These are phyloP conservation scores for Sisor rabdophorus DNA, from an alignment of 2,113 vertebrate species.

Conservation along the genomic window DNA sequence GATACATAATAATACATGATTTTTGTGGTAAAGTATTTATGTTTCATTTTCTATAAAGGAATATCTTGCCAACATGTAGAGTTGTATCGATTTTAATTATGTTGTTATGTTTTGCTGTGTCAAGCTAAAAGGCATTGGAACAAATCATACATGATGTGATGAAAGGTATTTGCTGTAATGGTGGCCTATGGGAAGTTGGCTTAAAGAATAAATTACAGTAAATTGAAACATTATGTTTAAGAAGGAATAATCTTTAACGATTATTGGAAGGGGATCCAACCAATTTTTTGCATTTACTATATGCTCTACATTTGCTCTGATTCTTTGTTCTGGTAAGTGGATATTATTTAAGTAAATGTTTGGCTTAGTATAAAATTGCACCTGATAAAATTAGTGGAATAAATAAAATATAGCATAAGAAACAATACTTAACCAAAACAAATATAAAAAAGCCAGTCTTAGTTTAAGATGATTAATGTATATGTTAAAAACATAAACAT, in stretches of 20 bases:
- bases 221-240: background rate
- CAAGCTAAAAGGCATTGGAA: background rate
- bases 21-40: background rate
- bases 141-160: background rate
- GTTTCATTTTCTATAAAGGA: background rate
- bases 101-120: background rate
- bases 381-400: too few species aligned
- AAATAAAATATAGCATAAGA: background rate
- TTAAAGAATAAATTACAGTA: background rate
- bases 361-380: background rate
- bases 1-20: too few species aligned
- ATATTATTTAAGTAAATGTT: background rate
- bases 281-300: background rate
- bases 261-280: background rate
- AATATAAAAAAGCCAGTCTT: background rate
- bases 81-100: background rate
- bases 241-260: background rate
- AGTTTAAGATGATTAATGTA: background rate
- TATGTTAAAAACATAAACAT: too few species aligned
- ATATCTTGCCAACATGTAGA: background rate
- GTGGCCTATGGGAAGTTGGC: background rate
- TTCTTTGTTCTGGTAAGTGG: background rate
- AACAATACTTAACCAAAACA: background rate
- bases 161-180: background rate
- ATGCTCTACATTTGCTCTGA: background rate